Evolutionary conservation across 2,888 invertebrate genomes (phyloP).

Genomic region (Coelopa pilipes): DNA sequence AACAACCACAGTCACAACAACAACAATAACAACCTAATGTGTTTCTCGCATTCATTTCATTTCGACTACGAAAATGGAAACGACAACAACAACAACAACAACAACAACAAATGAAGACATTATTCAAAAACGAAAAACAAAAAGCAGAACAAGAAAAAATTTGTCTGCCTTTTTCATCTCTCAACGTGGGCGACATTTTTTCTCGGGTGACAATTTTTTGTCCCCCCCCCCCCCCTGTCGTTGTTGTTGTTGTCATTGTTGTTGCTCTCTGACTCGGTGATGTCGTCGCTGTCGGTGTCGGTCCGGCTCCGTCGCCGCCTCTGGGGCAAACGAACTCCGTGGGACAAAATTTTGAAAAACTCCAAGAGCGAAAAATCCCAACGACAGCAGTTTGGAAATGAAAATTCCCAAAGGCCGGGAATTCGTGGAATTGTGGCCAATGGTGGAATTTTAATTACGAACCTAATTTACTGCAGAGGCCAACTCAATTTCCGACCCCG

Average conservation of each 20-base stretch:
- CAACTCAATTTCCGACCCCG: too few species aligned
- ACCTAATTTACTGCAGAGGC: too few species aligned
- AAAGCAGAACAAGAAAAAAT: neutral
- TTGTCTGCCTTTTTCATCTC: neutral
- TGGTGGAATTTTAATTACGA: too few species aligned
- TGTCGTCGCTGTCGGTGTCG: constrained; percentile 24
- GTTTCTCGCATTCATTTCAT: constrained; percentile 12
- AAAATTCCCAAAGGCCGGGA: neutral
- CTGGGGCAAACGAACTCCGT: neutral
- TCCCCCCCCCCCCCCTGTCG: constrained; percentile 22
- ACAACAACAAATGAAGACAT: neutral
- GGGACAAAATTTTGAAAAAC: neutral
- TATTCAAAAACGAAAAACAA: too few species aligned
- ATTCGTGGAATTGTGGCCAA: too few species aligned
- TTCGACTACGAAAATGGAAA: neutral
- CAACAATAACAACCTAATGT: constrained; percentile 7
- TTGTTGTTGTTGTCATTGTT: constrained; percentile 31
- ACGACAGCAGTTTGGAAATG: neutral
- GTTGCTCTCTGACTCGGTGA: neutral
- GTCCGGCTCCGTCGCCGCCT: neutral
- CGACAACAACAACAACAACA: neutral
- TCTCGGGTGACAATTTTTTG: constrained; percentile 25
- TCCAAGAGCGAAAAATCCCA: neutral
- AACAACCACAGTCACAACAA: neutral
- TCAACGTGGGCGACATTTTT: constrained; percentile 44